These are phyloP conservation scores for Paraescarpia echinospica DNA, from an alignment of 1,140 invertebrate species.

Conservation along the genomic window DNA sequence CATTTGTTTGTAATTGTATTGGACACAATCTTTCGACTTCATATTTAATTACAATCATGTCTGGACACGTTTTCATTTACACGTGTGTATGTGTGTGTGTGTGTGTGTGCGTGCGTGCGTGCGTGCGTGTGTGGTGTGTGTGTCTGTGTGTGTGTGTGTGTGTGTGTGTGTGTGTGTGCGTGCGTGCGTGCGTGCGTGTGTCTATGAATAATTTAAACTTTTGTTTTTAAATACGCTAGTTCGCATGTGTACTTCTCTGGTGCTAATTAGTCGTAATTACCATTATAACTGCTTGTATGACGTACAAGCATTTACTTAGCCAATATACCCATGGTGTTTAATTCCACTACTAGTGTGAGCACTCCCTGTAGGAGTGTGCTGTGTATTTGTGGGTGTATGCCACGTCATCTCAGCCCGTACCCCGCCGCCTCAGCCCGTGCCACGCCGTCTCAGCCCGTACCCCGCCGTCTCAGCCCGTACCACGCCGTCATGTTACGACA, in stretches of 20 bases:
- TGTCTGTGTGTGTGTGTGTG: no score
- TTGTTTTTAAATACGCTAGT: neutral
- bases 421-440: neutral
- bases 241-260: neutral
- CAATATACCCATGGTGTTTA: neutral
- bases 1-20: neutral
- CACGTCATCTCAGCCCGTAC: no score
- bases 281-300: neutral
- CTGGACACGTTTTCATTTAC: neutral
- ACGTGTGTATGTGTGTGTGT: no score
- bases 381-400: no score
- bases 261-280: neutral
- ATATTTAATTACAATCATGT: neutral
- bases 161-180: no score
- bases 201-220: neutral
- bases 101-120: no score
- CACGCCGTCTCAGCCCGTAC: neutral
- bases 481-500: neutral
- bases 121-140: no score
- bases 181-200: no score
- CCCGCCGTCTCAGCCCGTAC: neutral
- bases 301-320: neutral
- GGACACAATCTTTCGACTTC: neutral
- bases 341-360: neutral
- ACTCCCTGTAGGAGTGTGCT: no score